phyloP scores from a whole-genome alignment of 2,113 vertebrate species.

The Quiscalus mexicanus region DNA sequence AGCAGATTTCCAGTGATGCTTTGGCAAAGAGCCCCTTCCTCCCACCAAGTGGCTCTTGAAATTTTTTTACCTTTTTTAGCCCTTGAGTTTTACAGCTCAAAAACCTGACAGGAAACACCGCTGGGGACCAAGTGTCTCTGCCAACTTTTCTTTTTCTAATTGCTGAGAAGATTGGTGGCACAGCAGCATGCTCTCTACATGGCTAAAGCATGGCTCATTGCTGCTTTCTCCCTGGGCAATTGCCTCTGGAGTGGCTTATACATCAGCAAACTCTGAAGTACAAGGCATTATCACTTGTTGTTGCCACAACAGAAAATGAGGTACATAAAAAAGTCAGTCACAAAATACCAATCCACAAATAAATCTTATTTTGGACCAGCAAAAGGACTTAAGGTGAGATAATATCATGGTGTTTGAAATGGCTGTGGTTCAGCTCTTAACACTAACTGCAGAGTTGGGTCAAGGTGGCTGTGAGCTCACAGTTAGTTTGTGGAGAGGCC shows the following conservation, averaged over 20 bases:
- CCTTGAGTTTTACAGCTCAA: neutral
- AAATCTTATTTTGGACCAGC: neutral
- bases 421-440: neutral
- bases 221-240: neutral
- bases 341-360: neutral
- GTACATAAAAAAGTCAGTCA: neutral
- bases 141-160: neutral
- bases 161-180: neutral
- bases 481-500: neutral
- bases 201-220: neutral
- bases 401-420: neutral
- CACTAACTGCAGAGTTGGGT: neutral
- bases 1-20: neutral
- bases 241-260: neutral
- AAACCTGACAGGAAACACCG: neutral
- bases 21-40: neutral
- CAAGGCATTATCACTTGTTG: neutral
- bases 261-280: neutral
- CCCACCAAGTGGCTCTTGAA: neutral
- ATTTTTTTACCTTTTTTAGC: neutral
- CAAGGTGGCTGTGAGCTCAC: neutral
- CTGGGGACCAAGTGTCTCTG: neutral
- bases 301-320: neutral
- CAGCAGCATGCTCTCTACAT: neutral
- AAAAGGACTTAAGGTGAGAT: neutral